Base-by-base conservation (phyloP, 2,797 vertebrate genomes). In the Brachyalestes nurse region DNA sequence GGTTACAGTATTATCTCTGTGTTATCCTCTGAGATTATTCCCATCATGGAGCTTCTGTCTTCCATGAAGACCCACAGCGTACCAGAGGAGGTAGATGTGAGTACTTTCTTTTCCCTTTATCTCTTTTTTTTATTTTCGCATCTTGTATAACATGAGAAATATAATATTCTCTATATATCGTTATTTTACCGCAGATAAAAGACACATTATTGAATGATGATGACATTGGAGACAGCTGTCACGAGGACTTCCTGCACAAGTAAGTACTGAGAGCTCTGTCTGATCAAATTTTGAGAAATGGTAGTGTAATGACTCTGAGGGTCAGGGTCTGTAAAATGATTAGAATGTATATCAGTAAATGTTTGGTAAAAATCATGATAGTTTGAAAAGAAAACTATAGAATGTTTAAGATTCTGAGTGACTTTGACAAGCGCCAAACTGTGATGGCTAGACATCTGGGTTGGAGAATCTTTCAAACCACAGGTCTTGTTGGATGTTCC, bases 11-110 rank as follows among this genome's bases (percentile, higher is more conserved):
- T 98, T 85, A 97, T 98, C 91, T 95, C 96, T 61, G 95, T 99
- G 92, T 92, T 99, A 80, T 97, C 96, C 51, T 93, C 96, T 82
- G 98, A 99, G 91, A 97, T 99, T 21, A 92, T 97, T 88, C 97
- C 97, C 40, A 96, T 99, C 85, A 99, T 99, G 97, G 95, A 97
- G 89, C 94, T 99, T 51, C 90, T 99, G 89, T 96, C 97, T 60
- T 99, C 98, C 60, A 99, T 99, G 97, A 99, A 99, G 90, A 95
- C 96, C 16, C 96, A 98, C 87, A 95, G 96, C n/a, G 96, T 98
- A 85, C 93, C 95, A 14, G 97, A 97, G 89, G 96, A 99, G 87
- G 95, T 99, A 82, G 93, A 98, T 88, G 97, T 98, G 92, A 96
- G 96, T 88, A n/a, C 61, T 47, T 9, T 70, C 45, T 4, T 10